Evolutionary conservation across 1,140 invertebrate genomes (phyloP), one percentile per base, ranked within the genome.

Genomic region (Orchestia grillus): DNA sequence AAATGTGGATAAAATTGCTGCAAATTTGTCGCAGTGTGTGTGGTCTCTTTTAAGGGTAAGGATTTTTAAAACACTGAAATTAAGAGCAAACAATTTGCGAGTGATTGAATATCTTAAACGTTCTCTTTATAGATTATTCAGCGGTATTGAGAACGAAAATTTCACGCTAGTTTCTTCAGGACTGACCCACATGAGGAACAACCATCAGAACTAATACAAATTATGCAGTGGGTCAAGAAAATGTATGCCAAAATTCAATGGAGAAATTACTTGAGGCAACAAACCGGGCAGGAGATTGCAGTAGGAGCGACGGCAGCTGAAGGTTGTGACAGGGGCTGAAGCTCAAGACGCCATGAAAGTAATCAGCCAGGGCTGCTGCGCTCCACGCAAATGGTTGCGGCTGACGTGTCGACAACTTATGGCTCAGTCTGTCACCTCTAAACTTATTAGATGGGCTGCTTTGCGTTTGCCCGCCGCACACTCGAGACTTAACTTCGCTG

Each of bases 371-470:
- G 36, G 92, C 43, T 44, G 41, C 11, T 42, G 44, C 92, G 92
- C 44, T 44, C 19, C 92, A 45, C 92, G 92, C 44, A 94, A 94
- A 94, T 94, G 92, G 92, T 40, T 44, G 44, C 40, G 6, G 44
- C 8, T 45, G 44, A 94, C 92, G 44, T 44, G 43, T 44, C 36
- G 43, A 94, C 92, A 47, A 94, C 92, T 94, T 94, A 94, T 94
- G 92, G 36, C 6, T 94, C 92, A 45, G 40, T 94, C 43, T 94
- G 92, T 94, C 92, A 94, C 92, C 92, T 94, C 92, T 94, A 45
- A 94, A 94, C 92, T 45, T 94, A 94, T 94, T 94, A 47, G 92
- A 94, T 94, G 92, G 44, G 92, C 92, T 94, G 92, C 92, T 47
- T 94, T 40, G 43, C 44, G 43, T 44, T n/a, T 42, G 43, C 44